Evolutionary conservation across 2,113 vertebrate genomes (phyloP), one percentile per base, ranked within the genome.

Genomic region (Phaetusa simplex): DNA sequence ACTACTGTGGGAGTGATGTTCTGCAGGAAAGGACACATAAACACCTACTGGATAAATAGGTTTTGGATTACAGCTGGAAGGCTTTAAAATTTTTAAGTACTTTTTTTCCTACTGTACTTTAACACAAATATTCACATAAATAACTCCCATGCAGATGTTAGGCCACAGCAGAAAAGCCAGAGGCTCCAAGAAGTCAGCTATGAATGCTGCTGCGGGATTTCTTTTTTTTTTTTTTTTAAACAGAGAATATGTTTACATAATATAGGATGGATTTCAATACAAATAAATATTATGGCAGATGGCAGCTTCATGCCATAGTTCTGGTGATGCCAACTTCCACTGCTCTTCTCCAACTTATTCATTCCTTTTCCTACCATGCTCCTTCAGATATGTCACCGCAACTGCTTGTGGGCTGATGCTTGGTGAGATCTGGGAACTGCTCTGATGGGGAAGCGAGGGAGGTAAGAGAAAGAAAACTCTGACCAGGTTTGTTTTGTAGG

Each of bases 381-480:
- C 52, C 14, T 42, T 24, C 47, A 42, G 49, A 11, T 9, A 8
- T 1, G 3, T 19, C 64, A 19, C n/a, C 1, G 0, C 42, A 42
- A 30, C 0, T 32, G 30, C 27, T 30, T 11, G 15, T 38, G 58
- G 49, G 23, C 58, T 64, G 42, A 40, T 34, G 5, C 47, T 12
- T 8, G 14, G 10, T 6, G 24, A n/a, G 20, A 12, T 40, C 47
- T 23, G n/a, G 29, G 56, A 88, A 34, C 49, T 34, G 34, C 34
- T 19, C 56, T 6, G n/a, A n/a, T 2, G 0, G 22, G 50, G 29
- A 58, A 2, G 29, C 1, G n/a, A 55, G 19, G 18, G 49, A 72
- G 20, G 12, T 1, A 8, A 56, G 6, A 80, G 47, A 56, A 56
- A 45, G 26, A 45, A 32, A 62, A 34, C 29, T 18, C n/a, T 34